Conservation (phyloP, 2,797 vertebrate genomes). For the Clarias laeviceps region DNA sequence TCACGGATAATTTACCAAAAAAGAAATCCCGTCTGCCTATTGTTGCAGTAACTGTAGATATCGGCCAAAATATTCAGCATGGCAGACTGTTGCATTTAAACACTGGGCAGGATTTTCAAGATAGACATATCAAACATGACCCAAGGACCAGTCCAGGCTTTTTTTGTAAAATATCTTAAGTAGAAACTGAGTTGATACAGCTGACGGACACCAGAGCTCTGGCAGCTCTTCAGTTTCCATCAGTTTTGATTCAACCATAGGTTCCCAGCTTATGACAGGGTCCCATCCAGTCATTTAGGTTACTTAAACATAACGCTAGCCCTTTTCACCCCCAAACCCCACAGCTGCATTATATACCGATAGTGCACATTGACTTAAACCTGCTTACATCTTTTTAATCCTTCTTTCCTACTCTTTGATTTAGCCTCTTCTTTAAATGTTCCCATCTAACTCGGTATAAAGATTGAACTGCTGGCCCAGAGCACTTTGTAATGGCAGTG, state of each 20-base stretch:
- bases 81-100: background rate
- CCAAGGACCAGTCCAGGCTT: background rate
- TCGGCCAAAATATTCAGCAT: background rate
- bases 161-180: background rate
- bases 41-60: background rate
- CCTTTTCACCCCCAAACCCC: background rate
- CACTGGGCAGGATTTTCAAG: background rate
- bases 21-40: background rate
- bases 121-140: background rate
- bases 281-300: background rate
- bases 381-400: conserved; percentile 10
- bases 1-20: background rate
- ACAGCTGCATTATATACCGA: background rate
- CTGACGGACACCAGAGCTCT: too few relatives aligned
- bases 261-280: background rate
- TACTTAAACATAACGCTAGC: background rate
- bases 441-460: background rate
- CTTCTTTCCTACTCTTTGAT: background rate
- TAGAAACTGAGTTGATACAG: background rate
- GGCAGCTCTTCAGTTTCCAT: background rate
- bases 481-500: conserved; percentile 15
- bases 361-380: background rate
- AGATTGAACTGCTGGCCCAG: conserved; percentile 16
- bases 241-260: too few relatives aligned
- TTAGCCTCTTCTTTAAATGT: background rate